Base-by-base conservation (phyloP, 2,888 invertebrate genomes). In the Epiblema foenella region DNA sequence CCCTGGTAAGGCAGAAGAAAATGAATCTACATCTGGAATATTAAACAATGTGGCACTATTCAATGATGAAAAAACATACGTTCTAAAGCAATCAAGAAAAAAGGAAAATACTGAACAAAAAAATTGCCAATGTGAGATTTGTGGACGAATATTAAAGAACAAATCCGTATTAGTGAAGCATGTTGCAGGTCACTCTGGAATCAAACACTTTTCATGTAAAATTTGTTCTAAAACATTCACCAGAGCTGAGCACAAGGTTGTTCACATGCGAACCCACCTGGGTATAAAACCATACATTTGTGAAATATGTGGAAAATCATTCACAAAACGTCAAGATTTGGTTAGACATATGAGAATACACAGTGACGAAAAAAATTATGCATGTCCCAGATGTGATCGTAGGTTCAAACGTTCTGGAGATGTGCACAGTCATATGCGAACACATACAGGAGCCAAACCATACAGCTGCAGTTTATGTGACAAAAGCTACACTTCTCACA, bases 271-370 rank as follows among this genome's bases (percentile, higher is more conserved):
- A 74, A 86, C 87, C 2, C 94, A 94, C 75, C 88, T 89, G 2
- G 94, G 94, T 7, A 87, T 89, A 42, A 87, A 89, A 54, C 94
- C 94, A 1, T 94, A 89, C 76, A 82, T 90, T 70, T 94, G 94
- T 81, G 87, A 88, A 71, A 83, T 85, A 49, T 94, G 94, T 77
- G 90, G 91, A 3, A 83, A 83, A 60, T 77, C 80, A 46, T 81
- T 83, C 59, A 78, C 78, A 20, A 84, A 83, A 74, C 77, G 77
- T 1, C 82, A 85, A 71, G 83, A 84, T 68, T 75, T 85, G 49
- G 70, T 77, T 3, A 75, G 84, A 17, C 85, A 85, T 69, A 75
- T 79, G 73, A 79, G 77, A 72, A 77, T 85, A 49, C 85, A 85
- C 73, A 82, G 80, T 60, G 81, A 82, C 66, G 82, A 79, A 24